Base-by-base conservation (phyloP, 2,888 invertebrate genomes). In the Drosophila mimetica region DNA sequence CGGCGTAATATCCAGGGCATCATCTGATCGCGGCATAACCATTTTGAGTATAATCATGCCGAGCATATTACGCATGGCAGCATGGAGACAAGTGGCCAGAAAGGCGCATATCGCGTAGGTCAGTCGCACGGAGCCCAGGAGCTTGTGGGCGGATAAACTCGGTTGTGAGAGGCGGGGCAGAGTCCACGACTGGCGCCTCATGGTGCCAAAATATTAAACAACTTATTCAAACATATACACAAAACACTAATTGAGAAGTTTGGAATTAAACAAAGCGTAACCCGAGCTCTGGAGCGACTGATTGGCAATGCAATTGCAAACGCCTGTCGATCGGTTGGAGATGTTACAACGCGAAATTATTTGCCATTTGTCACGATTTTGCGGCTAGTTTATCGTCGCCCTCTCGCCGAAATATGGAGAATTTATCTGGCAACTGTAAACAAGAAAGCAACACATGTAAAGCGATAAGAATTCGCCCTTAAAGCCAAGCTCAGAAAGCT, bases 1-100 rank as follows among this genome's bases (percentile, higher is more conserved):
- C 2, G 25, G 5, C 16, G 1, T 47, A 20, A 3, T 7, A 13
- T 48, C 13, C 18, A 55, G 25, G 0, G 14, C 55, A 37, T 82
- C 76, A 41, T 65, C 74, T n/a, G 54, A 57, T 4, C 91, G 90
- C 4, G 89, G 86, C 66, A 92, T 92, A 14, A 93, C 93, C 94
- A 94, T 94, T 76, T 93, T 93, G 4, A 93, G 91, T 48, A 94
- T 92, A 4, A 93, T 92, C 70, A 93, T 92, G 74, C 93, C 93
- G 39, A 93, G 89, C 80, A 93, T 93, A 58, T 93, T 92, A 8
- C 93, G 90, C 86, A 93, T 89, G 44, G 90, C 83, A 46, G 92
- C 81, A 4, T 92, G 91, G 13, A 88, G 76, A 6, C 90, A 71
- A 69, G 91, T 90, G 9, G 89, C 78, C 2, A 91, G 11, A 37